These are phyloP conservation scores for Himalopsyche anomala DNA, from an alignment of 2,888 invertebrate species.

Conservation along the genomic window DNA sequence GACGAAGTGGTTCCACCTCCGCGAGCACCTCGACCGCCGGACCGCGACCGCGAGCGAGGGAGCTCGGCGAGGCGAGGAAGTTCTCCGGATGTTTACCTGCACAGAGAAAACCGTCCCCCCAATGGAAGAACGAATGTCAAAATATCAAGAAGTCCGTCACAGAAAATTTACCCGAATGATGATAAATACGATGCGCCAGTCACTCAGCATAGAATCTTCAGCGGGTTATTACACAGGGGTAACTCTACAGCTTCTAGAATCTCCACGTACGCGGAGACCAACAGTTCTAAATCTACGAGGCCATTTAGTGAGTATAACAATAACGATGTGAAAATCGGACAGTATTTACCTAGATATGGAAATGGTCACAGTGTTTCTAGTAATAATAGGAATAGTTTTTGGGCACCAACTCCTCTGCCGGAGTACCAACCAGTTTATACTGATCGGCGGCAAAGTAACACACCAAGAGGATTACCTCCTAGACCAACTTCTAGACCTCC, in stretches of 20 bases:
- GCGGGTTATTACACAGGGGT: constrained; percentile 58
- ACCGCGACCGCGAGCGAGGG: constrained; percentile 57
- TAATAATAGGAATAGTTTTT: constrained; percentile 63
- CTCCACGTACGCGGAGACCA: constrained; percentile 58
- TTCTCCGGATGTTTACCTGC: constrained; percentile 63
- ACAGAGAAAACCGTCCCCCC: constrained; percentile 61
- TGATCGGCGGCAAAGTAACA: constrained; percentile 69
- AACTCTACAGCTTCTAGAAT: constrained; percentile 64
- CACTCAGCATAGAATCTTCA: constrained; percentile 55
- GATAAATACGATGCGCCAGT: constrained; percentile 58
- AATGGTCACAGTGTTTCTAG: constrained; percentile 55
- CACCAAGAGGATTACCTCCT: constrained; percentile 73
- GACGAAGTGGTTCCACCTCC: constrained; percentile 60
- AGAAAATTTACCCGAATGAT: constrained; percentile 59
- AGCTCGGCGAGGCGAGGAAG: constrained; percentile 64
- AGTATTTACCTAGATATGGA: constrained; percentile 62
- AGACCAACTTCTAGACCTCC: constrained; percentile 70
- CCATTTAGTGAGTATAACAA: constrained; percentile 65
- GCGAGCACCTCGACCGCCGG: constrained; percentile 60
- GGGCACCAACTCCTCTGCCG: constrained; percentile 54
- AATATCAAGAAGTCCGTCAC: constrained; percentile 63
- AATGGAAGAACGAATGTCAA: constrained; percentile 56
- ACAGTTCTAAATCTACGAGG: constrained; percentile 59
- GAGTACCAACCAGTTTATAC: constrained; percentile 62
- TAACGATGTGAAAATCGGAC: constrained; percentile 62